Percentiles rank a stretch among this genome's conserved stretches.
These are phyloP conservation scores for Microcebus tavaratra DNA, from an alignment of 2,113 vertebrate species.

Conservation along the genomic window DNA sequence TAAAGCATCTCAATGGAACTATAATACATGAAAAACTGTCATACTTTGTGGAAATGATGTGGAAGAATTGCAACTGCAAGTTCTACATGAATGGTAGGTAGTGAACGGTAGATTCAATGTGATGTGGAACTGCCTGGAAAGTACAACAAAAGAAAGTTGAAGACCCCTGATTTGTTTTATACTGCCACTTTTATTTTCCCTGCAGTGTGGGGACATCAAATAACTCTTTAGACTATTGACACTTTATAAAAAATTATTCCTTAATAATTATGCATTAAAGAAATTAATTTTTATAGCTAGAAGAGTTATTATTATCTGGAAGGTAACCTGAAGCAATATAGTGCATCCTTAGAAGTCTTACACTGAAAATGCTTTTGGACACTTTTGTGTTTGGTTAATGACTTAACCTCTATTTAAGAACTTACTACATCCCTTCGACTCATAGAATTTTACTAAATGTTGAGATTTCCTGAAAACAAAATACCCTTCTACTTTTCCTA, in stretches of 20 bases:
- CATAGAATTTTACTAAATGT: not conserved
- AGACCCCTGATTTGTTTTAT: not conserved
- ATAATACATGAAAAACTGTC: not conserved
- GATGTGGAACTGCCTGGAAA: not conserved
- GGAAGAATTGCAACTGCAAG: not conserved
- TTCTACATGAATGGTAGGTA: not conserved
- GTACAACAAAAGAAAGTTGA: not conserved
- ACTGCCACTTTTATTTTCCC: not conserved
- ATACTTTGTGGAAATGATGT: not conserved
- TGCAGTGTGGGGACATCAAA: not conserved
- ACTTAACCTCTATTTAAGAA: not conserved
- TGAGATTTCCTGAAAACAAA: not conserved
- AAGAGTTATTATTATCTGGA: not conserved
- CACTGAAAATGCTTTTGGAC: not conserved
- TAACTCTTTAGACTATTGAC: not conserved
- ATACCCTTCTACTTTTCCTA: not conserved
- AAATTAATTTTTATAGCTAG: not conserved
- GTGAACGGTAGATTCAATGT: not conserved
- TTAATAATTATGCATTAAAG: not conserved
- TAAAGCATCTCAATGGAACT: not conserved
- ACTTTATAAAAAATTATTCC: not conserved
- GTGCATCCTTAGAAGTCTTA: not conserved
- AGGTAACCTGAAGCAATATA: not conserved
- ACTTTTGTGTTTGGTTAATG: not conserved
- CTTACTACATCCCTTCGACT: not conserved